Evolutionary conservation across 2,888 invertebrate genomes (phyloP).

Genomic region (Tribolium freemani): DNA sequence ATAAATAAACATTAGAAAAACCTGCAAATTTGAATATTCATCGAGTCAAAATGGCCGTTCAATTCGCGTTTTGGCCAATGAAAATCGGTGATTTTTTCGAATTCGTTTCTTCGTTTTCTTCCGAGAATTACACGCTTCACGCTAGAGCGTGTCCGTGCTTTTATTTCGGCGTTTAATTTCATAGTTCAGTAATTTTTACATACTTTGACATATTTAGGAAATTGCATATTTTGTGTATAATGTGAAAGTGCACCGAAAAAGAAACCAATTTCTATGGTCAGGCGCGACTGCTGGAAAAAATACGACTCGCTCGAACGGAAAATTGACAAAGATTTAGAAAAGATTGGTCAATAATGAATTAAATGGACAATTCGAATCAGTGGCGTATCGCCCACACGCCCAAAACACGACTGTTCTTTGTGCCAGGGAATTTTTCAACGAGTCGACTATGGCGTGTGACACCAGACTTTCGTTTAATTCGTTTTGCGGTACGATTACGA

Average conservation of each 20-base stretch:
- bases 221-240: conserved; percentile 41
- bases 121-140: conserved; percentile 42
- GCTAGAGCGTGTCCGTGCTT: conserved; percentile 30
- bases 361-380: conserved; percentile 5
- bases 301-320: conserved; percentile 26
- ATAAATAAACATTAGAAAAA: conserved; percentile 3
- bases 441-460: neutral
- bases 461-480: neutral
- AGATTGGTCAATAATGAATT: conserved; percentile 15
- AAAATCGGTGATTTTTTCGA: neutral
- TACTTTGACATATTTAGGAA: conserved; percentile 45
- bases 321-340: conserved; percentile 34
- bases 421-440: neutral
- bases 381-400: neutral
- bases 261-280: conserved; percentile 27
- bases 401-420: neutral
- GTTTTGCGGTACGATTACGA: neutral
- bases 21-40: neutral
- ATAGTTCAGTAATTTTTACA: conserved; percentile 44
- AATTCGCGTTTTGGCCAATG: neutral
- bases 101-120: conserved; percentile 36
- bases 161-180: conserved; percentile 41
- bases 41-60: neutral
- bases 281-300: conserved; percentile 15
- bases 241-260: conserved; percentile 40